These are phyloP conservation scores for Tetrao urogallus DNA, from an alignment of 2,113 vertebrate species.

Conservation along the genomic window DNA sequence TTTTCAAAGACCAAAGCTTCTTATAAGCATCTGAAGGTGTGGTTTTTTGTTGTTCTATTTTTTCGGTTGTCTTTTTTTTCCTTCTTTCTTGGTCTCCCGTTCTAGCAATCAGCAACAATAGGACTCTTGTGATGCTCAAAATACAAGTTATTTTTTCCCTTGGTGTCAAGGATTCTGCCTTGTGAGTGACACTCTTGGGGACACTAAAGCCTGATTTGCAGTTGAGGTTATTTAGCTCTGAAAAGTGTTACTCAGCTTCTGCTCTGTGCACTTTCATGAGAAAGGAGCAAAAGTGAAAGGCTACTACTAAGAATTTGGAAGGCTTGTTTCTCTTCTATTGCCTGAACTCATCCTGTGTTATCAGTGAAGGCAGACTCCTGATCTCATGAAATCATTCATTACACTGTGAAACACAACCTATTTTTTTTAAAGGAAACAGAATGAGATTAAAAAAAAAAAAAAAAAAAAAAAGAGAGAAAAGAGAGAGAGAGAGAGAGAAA, in stretches of 20 bases:
- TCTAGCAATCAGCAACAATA: constrained; percentile 24
- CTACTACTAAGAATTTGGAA: constrained; percentile 39
- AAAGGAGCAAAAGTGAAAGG: constrained; percentile 58
- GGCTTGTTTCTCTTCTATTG: background rate
- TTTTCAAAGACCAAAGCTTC: constrained; percentile 68
- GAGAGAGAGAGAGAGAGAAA: background rate
- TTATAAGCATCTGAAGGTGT: constrained; percentile 32
- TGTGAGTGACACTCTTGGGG: constrained; percentile 23
- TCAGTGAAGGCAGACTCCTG: background rate
- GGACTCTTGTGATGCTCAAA: constrained; percentile 36
- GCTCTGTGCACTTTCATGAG: background rate
- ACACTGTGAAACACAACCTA: background rate
- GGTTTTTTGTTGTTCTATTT: background rate
- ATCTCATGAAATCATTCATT: background rate
- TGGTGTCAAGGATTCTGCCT: constrained; percentile 33
- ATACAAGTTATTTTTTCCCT: background rate
- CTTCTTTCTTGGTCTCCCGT: background rate
- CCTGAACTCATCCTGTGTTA: background rate
- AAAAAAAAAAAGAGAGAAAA: background rate
- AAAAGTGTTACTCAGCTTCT: constrained; percentile 44
- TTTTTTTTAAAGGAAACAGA: background rate
- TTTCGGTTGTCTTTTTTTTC: background rate
- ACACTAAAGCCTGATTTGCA: constrained; percentile 14
- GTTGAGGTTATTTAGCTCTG: constrained; percentile 38
- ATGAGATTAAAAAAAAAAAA: background rate